Conservation (phyloP, 1,140 invertebrate species). For the Apis dorsata region DNA sequence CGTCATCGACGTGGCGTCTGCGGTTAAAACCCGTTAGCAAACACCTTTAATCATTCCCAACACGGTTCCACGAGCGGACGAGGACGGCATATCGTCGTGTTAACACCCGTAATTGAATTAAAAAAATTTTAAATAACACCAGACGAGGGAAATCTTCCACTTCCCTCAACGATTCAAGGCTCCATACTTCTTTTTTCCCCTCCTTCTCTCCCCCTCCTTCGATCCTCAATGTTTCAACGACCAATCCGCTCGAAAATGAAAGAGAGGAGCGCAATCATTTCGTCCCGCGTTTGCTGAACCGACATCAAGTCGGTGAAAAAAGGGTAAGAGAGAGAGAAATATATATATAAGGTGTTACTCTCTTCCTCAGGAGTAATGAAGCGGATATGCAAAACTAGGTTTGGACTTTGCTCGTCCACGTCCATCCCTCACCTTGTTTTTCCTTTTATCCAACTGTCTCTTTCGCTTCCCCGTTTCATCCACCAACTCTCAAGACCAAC, state of each 20-base stretch:
- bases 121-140: conserved; percentile 52
- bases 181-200: neutral
- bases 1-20: conserved; percentile 52
- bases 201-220: neutral
- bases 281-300: conserved; percentile 16
- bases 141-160: conserved; percentile 10
- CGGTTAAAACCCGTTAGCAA: conserved; percentile 35
- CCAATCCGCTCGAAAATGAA: conserved; percentile 18
- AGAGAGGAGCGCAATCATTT: conserved; percentile 38
- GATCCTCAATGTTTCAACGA: conserved; percentile 27
- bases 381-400: conserved; percentile 71
- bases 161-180: neutral
- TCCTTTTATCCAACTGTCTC: neutral
- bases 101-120: conserved; percentile 60
- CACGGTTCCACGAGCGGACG: conserved; percentile 15
- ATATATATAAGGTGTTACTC: conserved; percentile 60
- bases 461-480: conserved; percentile 3
- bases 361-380: conserved; percentile 68
- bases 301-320: conserved; percentile 32
- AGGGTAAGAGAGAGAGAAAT: neutral
- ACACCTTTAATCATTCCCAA: conserved; percentile 57
- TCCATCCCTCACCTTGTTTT: neutral
- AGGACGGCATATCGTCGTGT: conserved; percentile 31
- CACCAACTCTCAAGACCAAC: neutral
- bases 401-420: conserved; percentile 12